A percentile compares a stretch with the other conserved stretches of the same genome.
Evolutionary conservation across 2,797 vertebrate genomes (phyloP).

Genomic region (Epinephelus awoara): DNA sequence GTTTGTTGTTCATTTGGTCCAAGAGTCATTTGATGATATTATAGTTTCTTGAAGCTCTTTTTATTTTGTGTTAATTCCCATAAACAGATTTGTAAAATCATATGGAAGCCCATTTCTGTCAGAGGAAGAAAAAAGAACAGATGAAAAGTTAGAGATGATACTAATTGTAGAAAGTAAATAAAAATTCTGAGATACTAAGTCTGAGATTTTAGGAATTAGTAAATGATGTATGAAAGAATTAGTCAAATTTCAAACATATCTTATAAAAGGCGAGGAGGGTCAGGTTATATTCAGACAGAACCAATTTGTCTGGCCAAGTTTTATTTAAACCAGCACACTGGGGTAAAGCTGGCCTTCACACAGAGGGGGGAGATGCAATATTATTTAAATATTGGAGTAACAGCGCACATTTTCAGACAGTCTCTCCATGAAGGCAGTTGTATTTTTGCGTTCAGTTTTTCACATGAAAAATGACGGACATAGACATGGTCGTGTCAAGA

Average conservation of each 20-base stretch:
- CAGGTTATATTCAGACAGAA: too few relatives aligned
- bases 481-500: not conserved
- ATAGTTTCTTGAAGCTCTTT: not conserved
- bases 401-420: too few relatives aligned
- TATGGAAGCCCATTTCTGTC: not conserved
- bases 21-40: conserved; percentile 3
- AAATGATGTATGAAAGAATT: too few relatives aligned
- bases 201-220: too few relatives aligned
- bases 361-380: not conserved
- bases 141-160: not conserved
- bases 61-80: conserved; percentile 27
- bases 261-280: too few relatives aligned
- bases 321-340: too few relatives aligned
- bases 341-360: accelerated
- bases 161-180: too few relatives aligned
- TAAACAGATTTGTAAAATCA: not conserved
- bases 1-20: conserved; percentile 11
- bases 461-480: not conserved
- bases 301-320: too few relatives aligned
- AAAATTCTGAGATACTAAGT: too few relatives aligned
- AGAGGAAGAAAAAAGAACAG: not conserved
- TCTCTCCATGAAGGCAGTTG: too few relatives aligned
- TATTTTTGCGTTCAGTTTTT: not conserved
- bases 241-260: too few relatives aligned
- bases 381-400: not conserved